Evolutionary conservation across 2,797 vertebrate species (phyloP).

Genomic region (Gephyroberyx darwinii): DNA sequence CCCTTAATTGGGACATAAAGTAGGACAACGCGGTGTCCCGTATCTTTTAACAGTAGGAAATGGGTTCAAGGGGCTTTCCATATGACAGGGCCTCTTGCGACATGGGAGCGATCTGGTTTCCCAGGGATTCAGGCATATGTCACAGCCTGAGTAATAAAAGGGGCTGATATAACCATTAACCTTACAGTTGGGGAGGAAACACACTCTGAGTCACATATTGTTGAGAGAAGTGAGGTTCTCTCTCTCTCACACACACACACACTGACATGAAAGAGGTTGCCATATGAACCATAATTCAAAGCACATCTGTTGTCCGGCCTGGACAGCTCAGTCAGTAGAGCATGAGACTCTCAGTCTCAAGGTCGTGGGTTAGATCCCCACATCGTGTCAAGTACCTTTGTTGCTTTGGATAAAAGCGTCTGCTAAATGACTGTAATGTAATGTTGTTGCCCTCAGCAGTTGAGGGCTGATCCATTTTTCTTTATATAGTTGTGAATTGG

Average conservation of each 20-base stretch:
- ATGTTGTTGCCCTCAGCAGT: conserved; percentile 27
- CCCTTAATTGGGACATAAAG: conserved; percentile 63
- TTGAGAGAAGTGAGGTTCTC: conserved; percentile 15
- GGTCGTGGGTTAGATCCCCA: too few species aligned
- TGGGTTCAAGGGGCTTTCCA: conserved; percentile 48
- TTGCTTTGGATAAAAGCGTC: too few species aligned
- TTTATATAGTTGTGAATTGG: conserved; percentile 8
- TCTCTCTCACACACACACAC: conserved; percentile 10
- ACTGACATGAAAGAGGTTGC: conserved; percentile 27
- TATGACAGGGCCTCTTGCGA: conserved; percentile 24
- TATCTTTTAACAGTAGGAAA: conserved; percentile 39
- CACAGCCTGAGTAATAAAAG: conserved; percentile 12
- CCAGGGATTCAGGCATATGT: conserved; percentile 3
- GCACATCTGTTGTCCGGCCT: conserved; percentile 43
- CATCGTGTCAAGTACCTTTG: too few species aligned
- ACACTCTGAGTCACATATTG: conserved; percentile 3
- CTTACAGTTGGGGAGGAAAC: conserved; percentile 7
- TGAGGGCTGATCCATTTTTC: conserved; percentile 37
- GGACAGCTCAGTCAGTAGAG: too few species aligned
- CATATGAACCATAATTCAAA: conserved; percentile 37
- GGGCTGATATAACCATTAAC: conserved; percentile 18
- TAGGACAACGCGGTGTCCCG: conserved; percentile 36
- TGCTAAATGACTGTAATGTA: too few species aligned
- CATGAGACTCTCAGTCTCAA: too few species aligned
- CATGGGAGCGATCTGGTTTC: conserved; percentile 35